These are phyloP conservation scores for Champsocephalus gunnari DNA, from an alignment of 2,797 vertebrate genomes.

Conservation along the genomic window DNA sequence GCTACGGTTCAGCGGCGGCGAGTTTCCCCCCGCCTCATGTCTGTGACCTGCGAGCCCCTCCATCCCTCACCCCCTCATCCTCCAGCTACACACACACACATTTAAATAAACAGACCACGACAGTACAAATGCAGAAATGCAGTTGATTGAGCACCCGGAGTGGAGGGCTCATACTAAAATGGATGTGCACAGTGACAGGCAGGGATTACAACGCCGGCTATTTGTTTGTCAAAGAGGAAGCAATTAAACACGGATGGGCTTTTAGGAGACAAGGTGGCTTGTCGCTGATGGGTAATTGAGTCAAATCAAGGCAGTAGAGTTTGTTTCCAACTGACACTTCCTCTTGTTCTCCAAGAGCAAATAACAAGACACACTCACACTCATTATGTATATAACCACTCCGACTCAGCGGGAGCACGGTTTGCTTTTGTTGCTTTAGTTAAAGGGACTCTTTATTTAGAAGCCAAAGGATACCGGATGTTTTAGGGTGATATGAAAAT, in stretches of 20 bases:
- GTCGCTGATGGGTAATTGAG: constrained; percentile 46
- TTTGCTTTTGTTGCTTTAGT: constrained; percentile 18
- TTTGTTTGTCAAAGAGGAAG: constrained; percentile 58
- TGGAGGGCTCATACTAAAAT: constrained; percentile 55
- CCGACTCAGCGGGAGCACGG: constrained; percentile 14
- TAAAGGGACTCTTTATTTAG: constrained; percentile 23
- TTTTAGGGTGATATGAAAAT: neutral
- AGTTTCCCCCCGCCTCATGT: constrained; percentile 20
- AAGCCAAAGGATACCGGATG: neutral
- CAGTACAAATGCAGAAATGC: neutral
- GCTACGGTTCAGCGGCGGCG: constrained; percentile 52
- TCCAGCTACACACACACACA: constrained; percentile 26
- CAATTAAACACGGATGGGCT: constrained; percentile 61
- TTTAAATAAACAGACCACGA: neutral
- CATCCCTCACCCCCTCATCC: constrained; percentile 74
- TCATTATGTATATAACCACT: constrained; percentile 9
- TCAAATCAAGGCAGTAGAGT: constrained; percentile 44
- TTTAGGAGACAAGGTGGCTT: constrained; percentile 54
- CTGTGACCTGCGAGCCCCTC: constrained; percentile 38
- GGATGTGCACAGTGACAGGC: constrained; percentile 48
- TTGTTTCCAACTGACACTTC: constrained; percentile 37
- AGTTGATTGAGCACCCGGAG: constrained; percentile 61
- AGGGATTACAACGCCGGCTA: constrained; percentile 43
- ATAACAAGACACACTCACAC: constrained; percentile 17
- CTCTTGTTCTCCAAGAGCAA: constrained; percentile 35